Conservation (phyloP, 2,113 vertebrate species). For the Gymnobelideus leadbeateri region DNA sequence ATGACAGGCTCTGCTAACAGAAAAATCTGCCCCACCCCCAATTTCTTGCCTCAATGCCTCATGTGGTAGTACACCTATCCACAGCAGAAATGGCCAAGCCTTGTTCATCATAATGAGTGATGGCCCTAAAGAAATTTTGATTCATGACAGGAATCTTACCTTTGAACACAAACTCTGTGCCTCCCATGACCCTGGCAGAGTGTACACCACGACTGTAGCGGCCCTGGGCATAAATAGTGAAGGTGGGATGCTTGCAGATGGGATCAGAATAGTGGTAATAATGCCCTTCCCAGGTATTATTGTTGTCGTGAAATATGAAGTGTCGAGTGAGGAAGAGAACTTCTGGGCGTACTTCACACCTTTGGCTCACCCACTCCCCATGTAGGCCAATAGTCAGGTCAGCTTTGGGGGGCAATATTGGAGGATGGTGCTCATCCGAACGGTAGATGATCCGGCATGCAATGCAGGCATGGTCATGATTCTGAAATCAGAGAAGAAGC, state of each 20-base stretch:
- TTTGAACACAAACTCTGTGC: constrained; percentile 97
- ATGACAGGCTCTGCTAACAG: background rate
- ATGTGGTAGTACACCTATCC: background rate
- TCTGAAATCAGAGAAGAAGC: constrained; percentile 83
- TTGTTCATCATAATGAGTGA: no score
- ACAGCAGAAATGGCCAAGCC: background rate
- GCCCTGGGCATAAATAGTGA: constrained; percentile 96
- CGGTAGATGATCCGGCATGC: constrained; percentile 93
- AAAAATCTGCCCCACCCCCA: background rate
- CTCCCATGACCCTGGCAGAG: constrained; percentile 92
- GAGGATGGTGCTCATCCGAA: constrained; percentile 93
- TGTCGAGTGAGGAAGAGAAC: constrained; percentile 97
- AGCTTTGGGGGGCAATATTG: constrained; percentile 90
- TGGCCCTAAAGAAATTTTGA: rapidly evolving
- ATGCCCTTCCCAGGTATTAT: constrained; percentile 97
- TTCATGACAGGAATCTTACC: constrained; percentile 81
- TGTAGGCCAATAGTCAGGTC: constrained; percentile 93
- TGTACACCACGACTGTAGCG: constrained; percentile 94
- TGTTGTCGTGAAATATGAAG: constrained; percentile 96
- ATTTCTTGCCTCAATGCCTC: background rate
- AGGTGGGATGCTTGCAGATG: constrained; percentile 96
- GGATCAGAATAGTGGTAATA: constrained; percentile 98
- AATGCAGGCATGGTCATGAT: constrained; percentile 91
- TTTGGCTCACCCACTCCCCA: constrained; percentile 97
- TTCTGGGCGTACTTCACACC: constrained; percentile 96